Base-by-base conservation (phyloP, 2,113 vertebrate genomes). In the Equus quagga region DNA sequence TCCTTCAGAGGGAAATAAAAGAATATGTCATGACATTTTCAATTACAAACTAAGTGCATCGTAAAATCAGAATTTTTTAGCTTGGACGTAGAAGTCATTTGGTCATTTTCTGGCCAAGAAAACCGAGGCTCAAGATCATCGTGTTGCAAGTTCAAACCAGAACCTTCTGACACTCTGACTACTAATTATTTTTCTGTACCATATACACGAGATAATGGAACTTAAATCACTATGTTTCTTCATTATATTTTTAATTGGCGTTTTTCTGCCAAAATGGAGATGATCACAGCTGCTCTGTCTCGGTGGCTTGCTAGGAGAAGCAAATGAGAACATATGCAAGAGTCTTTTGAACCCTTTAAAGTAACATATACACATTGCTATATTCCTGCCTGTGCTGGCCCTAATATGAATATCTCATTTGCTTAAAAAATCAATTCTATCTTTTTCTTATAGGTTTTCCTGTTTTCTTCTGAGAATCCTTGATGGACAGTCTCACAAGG, bases 1-100 rank as follows among this genome's bases (percentile, higher is more conserved):
- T 99, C 99, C 99, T 99, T 94, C 28, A 94, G 93, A 94, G 46
- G n/a, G 96, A 94, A 49, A 96, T 9, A 33, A 85, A 91, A 95
- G 76, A 94, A 51, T 5, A 65, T 24, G 19, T 84, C 80, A 60
- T 13, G 46, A 75, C 18, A 33, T 91, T 90, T 96, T 91, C 82
- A 69, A 44, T n/a, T 31, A 49, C 49, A 65, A 91, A 54, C 60
- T 91, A 81, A n/a, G 13, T 75, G 5, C 9, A 23, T 15, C 62
- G 7, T 44, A 84, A 87, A 81, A 70, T 49, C 49, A 88, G 62
- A 24, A 73, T 33, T 2, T 33, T 76, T 86, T 4, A 78, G 28
- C n/a, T 41, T 76, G 8, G n/a, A 51, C 13, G 36, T 86, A 67
- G 65, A 76, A 93, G 46, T 14, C 36, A 67, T 44, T 41, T 26